Percentiles rank a stretch among this genome's conserved stretches.
These are phyloP conservation scores for Neosilurus mollespiculum DNA, from an alignment of 2,797 vertebrate genomes.

Conservation along the genomic window DNA sequence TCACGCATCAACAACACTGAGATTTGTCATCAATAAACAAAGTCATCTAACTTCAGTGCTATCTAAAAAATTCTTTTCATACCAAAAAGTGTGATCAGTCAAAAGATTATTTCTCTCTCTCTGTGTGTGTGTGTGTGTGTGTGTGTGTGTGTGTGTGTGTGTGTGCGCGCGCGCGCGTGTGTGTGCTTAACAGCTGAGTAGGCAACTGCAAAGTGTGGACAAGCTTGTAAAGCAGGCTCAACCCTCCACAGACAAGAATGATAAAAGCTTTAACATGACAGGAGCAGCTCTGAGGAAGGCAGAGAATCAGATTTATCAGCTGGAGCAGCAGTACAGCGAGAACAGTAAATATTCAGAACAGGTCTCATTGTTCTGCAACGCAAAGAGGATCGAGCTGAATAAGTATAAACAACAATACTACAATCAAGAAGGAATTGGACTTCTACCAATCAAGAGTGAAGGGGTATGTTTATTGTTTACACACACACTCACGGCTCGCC, in stretches of 20 bases:
- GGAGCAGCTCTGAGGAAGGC: background rate
- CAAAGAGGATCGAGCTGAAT: background rate
- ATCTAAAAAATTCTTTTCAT: no score
- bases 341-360: background rate
- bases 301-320: background rate
- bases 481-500: background rate
- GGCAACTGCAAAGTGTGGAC: background rate
- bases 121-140: background rate
- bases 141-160: slow-evolving; percentile 11
- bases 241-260: background rate
- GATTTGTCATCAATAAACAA: no score
- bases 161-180: background rate
- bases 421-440: background rate
- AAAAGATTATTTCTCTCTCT: background rate
- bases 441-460: background rate
- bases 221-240: background rate
- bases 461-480: background rate
- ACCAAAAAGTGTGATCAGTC: no score
- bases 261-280: background rate
- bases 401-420: background rate
- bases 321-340: background rate
- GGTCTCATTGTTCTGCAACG: background rate
- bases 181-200: background rate
- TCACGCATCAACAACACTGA: no score
- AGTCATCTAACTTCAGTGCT: no score